A percentile compares a stretch with the other conserved stretches of the same genome.
Conservation (phyloP, 2,888 invertebrate species). For the Acronicta psi region DNA sequence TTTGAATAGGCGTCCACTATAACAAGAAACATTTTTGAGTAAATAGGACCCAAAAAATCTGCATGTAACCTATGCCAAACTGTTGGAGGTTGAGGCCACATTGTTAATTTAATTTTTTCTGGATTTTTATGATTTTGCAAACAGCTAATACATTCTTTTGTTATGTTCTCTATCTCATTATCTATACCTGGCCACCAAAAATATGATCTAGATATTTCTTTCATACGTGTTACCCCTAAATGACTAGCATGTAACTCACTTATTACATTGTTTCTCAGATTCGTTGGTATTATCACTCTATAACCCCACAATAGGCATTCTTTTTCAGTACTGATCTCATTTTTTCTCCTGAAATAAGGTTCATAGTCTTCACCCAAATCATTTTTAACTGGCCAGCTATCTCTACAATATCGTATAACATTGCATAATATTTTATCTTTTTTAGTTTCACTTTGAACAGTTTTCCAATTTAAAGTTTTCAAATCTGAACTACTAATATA, state of each 20-base stretch:
- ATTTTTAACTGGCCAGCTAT: conserved; percentile 1
- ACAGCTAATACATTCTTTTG: not conserved
- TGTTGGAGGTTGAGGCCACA: conserved; percentile 3
- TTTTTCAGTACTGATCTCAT: not conserved
- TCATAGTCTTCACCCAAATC: not conserved
- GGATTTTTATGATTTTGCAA: not conserved
- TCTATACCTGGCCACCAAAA: conserved; percentile 7
- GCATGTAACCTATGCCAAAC: conserved; percentile 13
- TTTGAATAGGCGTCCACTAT: not conserved
- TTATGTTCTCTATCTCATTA: not conserved
- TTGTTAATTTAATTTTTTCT: not conserved
- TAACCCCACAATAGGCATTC: not conserved
- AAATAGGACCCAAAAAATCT: conserved; percentile 7
- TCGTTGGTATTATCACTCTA: not conserved
- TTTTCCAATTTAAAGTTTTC: not conserved
- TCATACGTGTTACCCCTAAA: conserved; percentile 6
- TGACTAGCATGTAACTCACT: conserved; percentile 7
- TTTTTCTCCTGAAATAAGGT: not conserved
- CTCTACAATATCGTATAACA: not conserved
- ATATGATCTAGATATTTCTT: conserved; percentile 6
- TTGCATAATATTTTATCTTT: not conserved
- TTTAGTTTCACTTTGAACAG: not conserved
- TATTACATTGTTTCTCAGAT: not conserved
- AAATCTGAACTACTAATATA: not conserved
- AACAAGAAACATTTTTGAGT: not conserved